These are phyloP conservation scores for Drosophila murphyi DNA, from an alignment of 1,140 invertebrate species.

Conservation along the genomic window DNA sequence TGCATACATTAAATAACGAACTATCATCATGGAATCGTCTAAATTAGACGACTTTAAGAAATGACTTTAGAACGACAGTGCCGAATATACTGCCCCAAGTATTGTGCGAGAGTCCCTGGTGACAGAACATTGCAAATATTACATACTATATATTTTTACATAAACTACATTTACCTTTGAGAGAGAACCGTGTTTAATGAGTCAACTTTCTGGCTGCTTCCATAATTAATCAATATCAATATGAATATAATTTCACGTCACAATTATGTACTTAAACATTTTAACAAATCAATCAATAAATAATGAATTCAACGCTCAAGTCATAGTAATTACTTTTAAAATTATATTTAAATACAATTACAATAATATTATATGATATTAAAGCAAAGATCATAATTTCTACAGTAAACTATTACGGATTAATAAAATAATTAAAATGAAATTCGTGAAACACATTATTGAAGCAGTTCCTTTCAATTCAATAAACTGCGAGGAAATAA, in stretches of 20 bases:
- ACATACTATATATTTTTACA: conserved; percentile 26
- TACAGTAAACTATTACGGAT: conserved; percentile 62
- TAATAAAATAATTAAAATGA: conserved; percentile 35
- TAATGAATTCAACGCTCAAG: conserved; percentile 59
- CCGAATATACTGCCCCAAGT: conserved; percentile 41
- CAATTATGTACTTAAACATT: conserved; percentile 47
- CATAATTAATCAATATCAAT: conserved; percentile 28
- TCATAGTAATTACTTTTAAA: conserved; percentile 82
- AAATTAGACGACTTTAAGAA: conserved; percentile 75
- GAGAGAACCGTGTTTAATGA: neutral
- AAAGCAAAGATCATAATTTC: conserved; percentile 69
- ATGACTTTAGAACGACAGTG: conserved; percentile 35
- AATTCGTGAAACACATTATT: conserved; percentile 51
- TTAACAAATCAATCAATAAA: conserved; percentile 47
- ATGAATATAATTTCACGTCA: conserved; percentile 44
- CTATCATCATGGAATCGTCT: conserved; percentile 70
- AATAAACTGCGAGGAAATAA: neutral
- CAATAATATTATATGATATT: conserved; percentile 54
- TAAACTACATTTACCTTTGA: conserved; percentile 4
- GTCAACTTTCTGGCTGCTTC: conserved; percentile 34
- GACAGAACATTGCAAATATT: conserved; percentile 46
- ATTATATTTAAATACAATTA: conserved; percentile 70
- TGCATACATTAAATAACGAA: conserved; percentile 36
- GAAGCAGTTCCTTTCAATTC: neutral
- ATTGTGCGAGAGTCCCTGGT: conserved; percentile 41